Base-by-base conservation (phyloP, 2,888 invertebrate genomes). In the Acronicta psi region DNA sequence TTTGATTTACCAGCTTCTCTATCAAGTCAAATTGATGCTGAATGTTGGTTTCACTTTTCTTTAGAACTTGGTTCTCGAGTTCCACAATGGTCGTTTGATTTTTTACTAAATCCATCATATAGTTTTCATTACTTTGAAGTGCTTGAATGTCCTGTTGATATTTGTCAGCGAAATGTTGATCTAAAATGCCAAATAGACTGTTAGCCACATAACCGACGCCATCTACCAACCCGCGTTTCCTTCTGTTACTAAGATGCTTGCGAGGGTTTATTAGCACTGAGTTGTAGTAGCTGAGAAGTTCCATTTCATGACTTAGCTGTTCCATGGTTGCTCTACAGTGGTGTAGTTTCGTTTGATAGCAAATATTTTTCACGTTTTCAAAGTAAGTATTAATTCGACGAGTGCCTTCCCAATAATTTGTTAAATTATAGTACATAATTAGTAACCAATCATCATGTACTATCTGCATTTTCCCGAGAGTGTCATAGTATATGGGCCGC, bases 381-480 rank as follows among this genome's bases (percentile, higher is more conserved):
- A 52, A 46, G n/a, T 42, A 58, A 17, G 38, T 16, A 34, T 58
- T 7, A 11, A 20, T 46, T 0, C 17, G 51, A 16, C 11, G 37
- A 23, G 10, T 51, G 14, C 29, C 50, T 31, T 50, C 40, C 50
- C 50, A 50, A 5, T 50, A 50, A 7, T 18, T 41, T 4, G 50
- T 40, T 50, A 50, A 31, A 9, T 50, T 50, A 16, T 50, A 50
- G 16, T 50, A 50, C 40, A 41, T 50, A 8, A 50, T 40, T n/a
- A 69, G 16, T 20, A 29, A 56, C 66, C 69, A 70, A 36, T 70
- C 57, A 25, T 67, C 50, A 16, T 67, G 67, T 45, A 62, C 59
- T 14, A 59, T 16, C 38, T 59, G 56, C 31, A 70, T 42, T 23
- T 36, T 36, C 0, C 51, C 51, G 20, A 51, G 6, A 0, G 42